A percentile compares a stretch with the other conserved stretches of the same genome.
Evolutionary conservation across 2,113 vertebrate species (phyloP).

Genomic region (Sapajus apella): DNA sequence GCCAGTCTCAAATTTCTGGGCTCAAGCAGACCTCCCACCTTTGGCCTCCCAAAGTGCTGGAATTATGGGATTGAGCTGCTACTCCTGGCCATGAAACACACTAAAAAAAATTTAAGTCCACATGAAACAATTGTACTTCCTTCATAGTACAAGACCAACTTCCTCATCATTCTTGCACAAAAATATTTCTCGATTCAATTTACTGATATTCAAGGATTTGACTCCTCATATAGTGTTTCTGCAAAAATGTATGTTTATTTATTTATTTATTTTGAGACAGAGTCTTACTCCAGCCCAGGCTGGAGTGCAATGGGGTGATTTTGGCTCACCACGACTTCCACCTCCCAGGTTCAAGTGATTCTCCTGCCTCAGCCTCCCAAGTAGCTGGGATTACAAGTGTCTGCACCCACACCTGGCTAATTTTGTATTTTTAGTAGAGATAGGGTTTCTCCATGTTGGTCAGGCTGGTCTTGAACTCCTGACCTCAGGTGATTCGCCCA

Average conservation of each 20-base stretch:
- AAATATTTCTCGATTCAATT: constrained; percentile 45
- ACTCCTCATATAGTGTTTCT: constrained; percentile 65
- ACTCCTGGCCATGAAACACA: constrained; percentile 63
- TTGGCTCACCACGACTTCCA: too few relatives aligned
- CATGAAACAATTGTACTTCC: constrained; percentile 90
- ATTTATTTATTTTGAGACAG: too few relatives aligned
- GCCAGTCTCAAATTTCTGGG: neutral
- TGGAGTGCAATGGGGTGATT: too few relatives aligned
- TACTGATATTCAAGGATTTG: constrained; percentile 29
- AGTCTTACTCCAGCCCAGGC: too few relatives aligned
- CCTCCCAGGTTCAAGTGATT: too few relatives aligned
- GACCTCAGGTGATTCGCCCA: too few relatives aligned
- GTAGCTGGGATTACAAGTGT: too few relatives aligned
- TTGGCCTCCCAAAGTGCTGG: neutral
- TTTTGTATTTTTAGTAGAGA: too few relatives aligned
- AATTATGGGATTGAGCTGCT: neutral
- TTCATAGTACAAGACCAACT: constrained; percentile 80
- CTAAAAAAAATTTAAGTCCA: constrained; percentile 72
- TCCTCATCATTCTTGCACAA: constrained; percentile 53
- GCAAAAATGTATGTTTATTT: neutral
- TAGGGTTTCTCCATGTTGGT: too few relatives aligned
- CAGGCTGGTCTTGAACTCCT: too few relatives aligned
- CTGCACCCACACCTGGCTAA: too few relatives aligned
- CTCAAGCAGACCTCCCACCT: neutral
- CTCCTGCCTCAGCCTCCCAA: too few relatives aligned